A percentile compares a stretch with the other conserved stretches of the same genome.
These are phyloP conservation scores for Perizoma affinitatum DNA, from an alignment of 2,888 invertebrate species.

Conservation along the genomic window DNA sequence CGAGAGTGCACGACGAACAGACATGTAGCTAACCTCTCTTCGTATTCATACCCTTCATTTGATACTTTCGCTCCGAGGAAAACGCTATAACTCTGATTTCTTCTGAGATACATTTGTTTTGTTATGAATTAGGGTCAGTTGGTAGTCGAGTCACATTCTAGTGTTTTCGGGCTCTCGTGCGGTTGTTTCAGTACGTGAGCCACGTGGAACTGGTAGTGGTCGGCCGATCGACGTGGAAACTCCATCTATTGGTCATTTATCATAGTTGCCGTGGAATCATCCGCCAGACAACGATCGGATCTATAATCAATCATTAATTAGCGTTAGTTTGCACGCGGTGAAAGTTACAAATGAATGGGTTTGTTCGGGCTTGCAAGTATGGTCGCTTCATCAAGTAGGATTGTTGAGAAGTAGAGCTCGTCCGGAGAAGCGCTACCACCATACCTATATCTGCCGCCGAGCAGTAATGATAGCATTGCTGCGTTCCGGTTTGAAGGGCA, in stretches of 20 bases:
- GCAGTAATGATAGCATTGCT: no score
- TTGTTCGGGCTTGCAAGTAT: neutral
- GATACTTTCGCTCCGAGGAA: slow-evolving; percentile 5
- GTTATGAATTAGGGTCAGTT: slow-evolving; percentile 8
- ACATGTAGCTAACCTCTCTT: neutral
- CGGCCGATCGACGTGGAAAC: slow-evolving; percentile 13
- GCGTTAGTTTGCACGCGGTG: slow-evolving; percentile 13
- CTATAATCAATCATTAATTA: slow-evolving; percentile 14
- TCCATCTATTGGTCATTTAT: slow-evolving; percentile 21
- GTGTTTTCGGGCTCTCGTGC: slow-evolving; percentile 6
- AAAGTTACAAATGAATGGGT: slow-evolving; percentile 10
- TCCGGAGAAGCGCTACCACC: no score
- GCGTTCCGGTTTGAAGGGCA: no score
- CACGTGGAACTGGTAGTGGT: slow-evolving; percentile 25
- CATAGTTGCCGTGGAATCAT: slow-evolving; percentile 5
- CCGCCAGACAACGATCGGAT: slow-evolving; percentile 11
- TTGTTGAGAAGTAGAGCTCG: no score
- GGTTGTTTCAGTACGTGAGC: slow-evolving; percentile 21
- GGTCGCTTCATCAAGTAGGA: slow-evolving; percentile 1
- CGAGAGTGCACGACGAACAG: slow-evolving; percentile 9
- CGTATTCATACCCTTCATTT: slow-evolving; percentile 6
- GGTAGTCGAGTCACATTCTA: slow-evolving; percentile 9
- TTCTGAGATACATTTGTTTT: neutral
- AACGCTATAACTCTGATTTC: neutral
- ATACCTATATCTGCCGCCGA: no score